Base-by-base conservation (phyloP, 2,113 vertebrate species). In the Pseudonaja textilis region DNA sequence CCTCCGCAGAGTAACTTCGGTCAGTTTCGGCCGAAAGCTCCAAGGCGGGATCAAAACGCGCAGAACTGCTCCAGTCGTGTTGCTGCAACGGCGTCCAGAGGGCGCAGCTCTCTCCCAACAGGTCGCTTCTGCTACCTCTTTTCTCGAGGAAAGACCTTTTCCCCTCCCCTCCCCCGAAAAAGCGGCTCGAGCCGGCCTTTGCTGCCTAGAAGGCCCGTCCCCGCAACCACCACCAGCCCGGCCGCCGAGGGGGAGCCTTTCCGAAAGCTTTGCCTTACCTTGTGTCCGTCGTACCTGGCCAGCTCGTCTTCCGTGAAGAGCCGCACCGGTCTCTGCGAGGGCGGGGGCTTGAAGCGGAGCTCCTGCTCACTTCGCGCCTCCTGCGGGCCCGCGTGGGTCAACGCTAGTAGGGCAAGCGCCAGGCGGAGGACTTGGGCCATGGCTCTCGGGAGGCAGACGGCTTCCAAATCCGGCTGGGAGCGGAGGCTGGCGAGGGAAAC, bases 291-390 rank as follows among this genome's bases (percentile, higher is more conserved):
- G 97, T 99, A 98, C 95, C 96, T 97, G 91, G 95, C 97, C 95
- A 99, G 97, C 92, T 99, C 99, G 93, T 98, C 97, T 69, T 99
- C 98, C 0, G 99, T 99, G 96, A 99, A 99, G 12, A 99, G 96
- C 29, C 99, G 97, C 2, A 99, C 99, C 0, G 99, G 98, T 23
- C 95, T 95, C 89, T 97, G 97, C 0, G 93, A 91, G 0, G 94
- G 92, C 1, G 92, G 91, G 1, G 92, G 56, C 89, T 64, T 92
- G 92, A 96, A 94, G 39, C 95, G 97, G 87, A 95, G 96, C 94
- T 93, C 6, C 47, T 52, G 94, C 94, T 94, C 93, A 4, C 89
- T 10, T 23, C 4, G 0, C 10, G 20, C 22, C n/a, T 59, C 94
- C 74, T 0, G 6, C 25, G 9, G 64, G 0, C 52, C 34, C 22